Conservation (phyloP, 2,113 vertebrate species). For the Chrysemys picta region DNA sequence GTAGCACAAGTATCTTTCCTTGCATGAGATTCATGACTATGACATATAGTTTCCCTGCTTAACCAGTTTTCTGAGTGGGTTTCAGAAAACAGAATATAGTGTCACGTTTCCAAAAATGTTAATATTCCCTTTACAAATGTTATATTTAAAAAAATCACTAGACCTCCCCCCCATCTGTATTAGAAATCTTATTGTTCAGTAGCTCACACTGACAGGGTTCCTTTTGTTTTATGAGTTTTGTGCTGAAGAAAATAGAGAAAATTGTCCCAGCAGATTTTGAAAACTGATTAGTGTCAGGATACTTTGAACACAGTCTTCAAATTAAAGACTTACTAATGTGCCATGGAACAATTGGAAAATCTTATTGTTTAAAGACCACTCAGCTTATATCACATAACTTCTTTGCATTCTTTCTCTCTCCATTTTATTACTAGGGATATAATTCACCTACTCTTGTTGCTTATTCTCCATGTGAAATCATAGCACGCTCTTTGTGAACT, state of each 20-base stretch:
- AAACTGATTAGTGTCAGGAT: too few relatives aligned
- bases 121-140: neutral
- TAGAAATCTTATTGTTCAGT: neutral
- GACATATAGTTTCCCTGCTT: neutral
- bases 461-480: conserved; percentile 17
- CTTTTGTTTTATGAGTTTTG: neutral
- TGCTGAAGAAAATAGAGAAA: neutral
- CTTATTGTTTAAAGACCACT: neutral
- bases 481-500: neutral
- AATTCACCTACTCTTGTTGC: neutral
- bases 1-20: neutral
- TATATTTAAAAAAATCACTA: neutral
- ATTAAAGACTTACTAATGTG: neutral
- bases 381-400: neutral
- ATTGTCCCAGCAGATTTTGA: too few relatives aligned
- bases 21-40: neutral
- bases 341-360: neutral
- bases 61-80: neutral
- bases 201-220: neutral
- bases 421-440: neutral
- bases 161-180: neutral
- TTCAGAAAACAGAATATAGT: neutral
- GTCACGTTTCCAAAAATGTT: neutral
- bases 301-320: too few relatives aligned
- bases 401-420: neutral